Base-by-base conservation (phyloP, 2,797 vertebrate genomes). In the Rhodeus uyekii region DNA sequence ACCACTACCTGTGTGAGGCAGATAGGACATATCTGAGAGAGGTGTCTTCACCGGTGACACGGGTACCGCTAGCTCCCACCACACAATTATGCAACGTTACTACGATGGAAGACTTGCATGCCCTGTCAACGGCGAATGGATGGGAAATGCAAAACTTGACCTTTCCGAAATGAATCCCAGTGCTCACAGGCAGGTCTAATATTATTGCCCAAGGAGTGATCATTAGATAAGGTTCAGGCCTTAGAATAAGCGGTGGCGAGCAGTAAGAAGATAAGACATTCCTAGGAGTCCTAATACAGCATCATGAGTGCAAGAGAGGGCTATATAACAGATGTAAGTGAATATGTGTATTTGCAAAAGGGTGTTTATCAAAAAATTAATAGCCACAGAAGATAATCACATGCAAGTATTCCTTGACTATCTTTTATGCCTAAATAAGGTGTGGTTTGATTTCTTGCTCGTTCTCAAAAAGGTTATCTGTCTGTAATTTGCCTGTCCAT, bases 81-180 rank as follows among this genome's bases (percentile, higher is more conserved):
- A 60, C 55, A 60, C 80, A 81, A 85, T 86, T 88, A 88, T 84
- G 65, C 84, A 60, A 68, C 69, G 75, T 16, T 48, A 50, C 69
- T 29, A 27, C 50, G 38, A 18, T 10, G 48, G 42, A 42, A 50
- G 50, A 76, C 50, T 36, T 34, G 16, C 53, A n/a, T 73, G 81
- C 63, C 73, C 63, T 2, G 44, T 36, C 29, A 27, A 29, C 8
- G 44, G 50, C 71, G 27, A 50, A 74, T 63, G 76, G 82, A 86
- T 87, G 83, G 83, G 85, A 91, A 92, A 93, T 93, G 91, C 90
- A 91, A 94, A 93, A 92, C 85, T 87, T 92, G 92, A 93, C 93
- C 92, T 95, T 93, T 87, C 64, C 44, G 87, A 89, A 89, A 92
- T 87, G 89, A 92, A 90, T 91, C 88, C 87, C 71, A 76, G 64